A percentile compares a stretch with the other conserved stretches of the same genome.
Evolutionary conservation across 2,888 invertebrate species (phyloP).

Genomic region (Andrena camellia): DNA sequence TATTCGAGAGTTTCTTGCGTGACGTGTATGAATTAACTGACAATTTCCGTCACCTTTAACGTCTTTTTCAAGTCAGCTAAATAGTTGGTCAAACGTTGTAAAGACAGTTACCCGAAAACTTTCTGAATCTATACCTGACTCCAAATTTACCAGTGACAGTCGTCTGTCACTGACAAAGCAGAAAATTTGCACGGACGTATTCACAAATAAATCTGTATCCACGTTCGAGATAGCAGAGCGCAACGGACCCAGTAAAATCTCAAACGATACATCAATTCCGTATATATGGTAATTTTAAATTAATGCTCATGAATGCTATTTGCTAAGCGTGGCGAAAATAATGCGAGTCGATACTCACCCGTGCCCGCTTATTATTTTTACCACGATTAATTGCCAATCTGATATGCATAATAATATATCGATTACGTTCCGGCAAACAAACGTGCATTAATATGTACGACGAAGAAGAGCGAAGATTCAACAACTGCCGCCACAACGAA

Average conservation of each 20-base stretch:
- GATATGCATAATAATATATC: conserved; percentile 34
- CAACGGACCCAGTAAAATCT: conserved; percentile 45
- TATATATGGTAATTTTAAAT: conserved; percentile 46
- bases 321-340: conserved; percentile 25
- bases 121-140: too few species aligned
- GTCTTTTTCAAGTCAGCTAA: too few species aligned
- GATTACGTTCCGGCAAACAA: neutral
- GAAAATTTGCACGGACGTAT: too few species aligned
- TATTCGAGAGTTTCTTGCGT: too few species aligned
- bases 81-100: too few species aligned
- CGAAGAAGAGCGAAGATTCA: neutral
- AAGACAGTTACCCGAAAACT: too few species aligned
- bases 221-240: neutral
- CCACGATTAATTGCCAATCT: conserved; percentile 29
- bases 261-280: conserved; percentile 32
- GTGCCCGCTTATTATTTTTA: conserved; percentile 39
- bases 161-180: too few species aligned
- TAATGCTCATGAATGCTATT: conserved; percentile 26
- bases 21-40: too few species aligned
- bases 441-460: conserved; percentile 4
- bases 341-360: neutral
- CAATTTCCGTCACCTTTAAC: too few species aligned
- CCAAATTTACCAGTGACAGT: too few species aligned
- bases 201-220: conserved; percentile 1
- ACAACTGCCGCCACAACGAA: neutral